Conservation (phyloP, 2,113 vertebrate genomes). For the Ariopsis seemanni region DNA sequence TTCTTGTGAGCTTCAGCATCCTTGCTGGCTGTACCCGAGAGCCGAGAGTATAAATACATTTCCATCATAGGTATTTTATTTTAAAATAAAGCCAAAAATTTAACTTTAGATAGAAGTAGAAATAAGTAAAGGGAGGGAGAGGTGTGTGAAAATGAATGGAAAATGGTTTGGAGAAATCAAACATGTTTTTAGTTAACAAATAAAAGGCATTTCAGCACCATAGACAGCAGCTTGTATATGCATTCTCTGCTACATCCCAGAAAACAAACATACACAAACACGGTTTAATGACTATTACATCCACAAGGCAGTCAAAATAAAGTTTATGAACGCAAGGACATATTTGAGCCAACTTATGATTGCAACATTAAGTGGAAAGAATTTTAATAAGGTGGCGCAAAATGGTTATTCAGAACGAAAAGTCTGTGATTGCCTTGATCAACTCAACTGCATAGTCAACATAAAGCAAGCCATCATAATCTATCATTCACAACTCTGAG, state of each 20-base stretch:
- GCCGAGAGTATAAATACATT: background rate
- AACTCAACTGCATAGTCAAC: background rate
- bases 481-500: conserved; percentile 17
- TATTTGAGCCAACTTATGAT: background rate
- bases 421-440: background rate
- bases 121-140: background rate
- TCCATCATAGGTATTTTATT: background rate
- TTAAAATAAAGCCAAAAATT: background rate
- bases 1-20: background rate
- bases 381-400: background rate
- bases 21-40: background rate
- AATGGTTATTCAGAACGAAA: background rate
- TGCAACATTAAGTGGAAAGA: background rate
- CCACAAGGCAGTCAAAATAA: background rate
- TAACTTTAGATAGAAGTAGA: background rate
- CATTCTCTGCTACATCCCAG: background rate
- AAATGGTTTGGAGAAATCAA: background rate
- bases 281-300: background rate
- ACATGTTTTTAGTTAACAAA: background rate
- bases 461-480: conserved; percentile 47
- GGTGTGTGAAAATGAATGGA: background rate
- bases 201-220: conserved; percentile 51
- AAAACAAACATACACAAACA: conserved; percentile 23
- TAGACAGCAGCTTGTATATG: conserved; percentile 45
- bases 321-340: background rate